Percentiles rank a stretch among this genome's conserved stretches.
phyloP scores from a whole-genome alignment of 2,797 vertebrate species.

The Gymnothorax reevesii region DNA sequence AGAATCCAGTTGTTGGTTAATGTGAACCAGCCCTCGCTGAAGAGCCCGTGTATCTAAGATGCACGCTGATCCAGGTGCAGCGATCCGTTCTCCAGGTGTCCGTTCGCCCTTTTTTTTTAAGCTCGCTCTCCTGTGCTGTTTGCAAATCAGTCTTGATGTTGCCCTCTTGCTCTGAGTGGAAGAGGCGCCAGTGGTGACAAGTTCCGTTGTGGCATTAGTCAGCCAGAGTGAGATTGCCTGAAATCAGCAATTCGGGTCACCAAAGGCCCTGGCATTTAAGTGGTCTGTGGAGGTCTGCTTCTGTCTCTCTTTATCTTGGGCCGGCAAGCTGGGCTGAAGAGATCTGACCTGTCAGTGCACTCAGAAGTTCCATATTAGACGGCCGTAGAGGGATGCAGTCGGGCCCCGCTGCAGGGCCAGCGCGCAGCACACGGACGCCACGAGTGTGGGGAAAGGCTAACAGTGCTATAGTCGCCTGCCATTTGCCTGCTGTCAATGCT shows the following conservation, averaged over 20 bases:
- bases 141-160: slow-evolving; percentile 19
- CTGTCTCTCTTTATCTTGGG: slow-evolving; percentile 41
- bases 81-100: neutral
- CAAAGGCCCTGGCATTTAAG: slow-evolving; percentile 27
- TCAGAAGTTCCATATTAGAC: slow-evolving; percentile 21
- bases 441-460: neutral
- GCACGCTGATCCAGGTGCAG: neutral
- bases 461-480: neutral
- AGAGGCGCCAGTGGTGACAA: slow-evolving; percentile 48
- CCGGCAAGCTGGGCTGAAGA: slow-evolving; percentile 28
- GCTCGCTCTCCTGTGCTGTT: neutral
- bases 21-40: neutral
- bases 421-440: neutral
- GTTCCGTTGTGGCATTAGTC: slow-evolving; percentile 45
- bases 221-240: slow-evolving; percentile 44
- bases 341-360: slow-evolving; percentile 24
- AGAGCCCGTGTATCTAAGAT: neutral
- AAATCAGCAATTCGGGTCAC: slow-evolving; percentile 43
- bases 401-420: neutral
- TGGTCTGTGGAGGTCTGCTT: slow-evolving; percentile 29
- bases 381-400: neutral
- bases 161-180: slow-evolving; percentile 40
- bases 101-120: neutral
- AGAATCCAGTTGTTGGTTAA: neutral
- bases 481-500: neutral